Evolutionary conservation across 2,113 vertebrate species (phyloP).

Genomic region (Craseonycteris thonglongyai): DNA sequence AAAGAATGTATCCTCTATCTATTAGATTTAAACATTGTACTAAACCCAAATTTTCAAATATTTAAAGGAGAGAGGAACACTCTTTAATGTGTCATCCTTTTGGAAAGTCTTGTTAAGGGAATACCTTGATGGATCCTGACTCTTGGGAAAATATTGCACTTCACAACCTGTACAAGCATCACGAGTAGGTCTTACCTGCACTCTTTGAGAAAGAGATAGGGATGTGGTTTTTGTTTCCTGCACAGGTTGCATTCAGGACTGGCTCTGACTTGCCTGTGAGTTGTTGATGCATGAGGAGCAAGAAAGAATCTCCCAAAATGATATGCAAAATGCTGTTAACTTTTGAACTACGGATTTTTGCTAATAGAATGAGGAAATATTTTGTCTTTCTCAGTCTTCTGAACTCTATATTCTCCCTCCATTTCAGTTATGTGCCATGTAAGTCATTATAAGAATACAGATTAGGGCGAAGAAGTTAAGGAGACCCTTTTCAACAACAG

Average conservation of each 20-base stretch:
- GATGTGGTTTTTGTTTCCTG: neutral
- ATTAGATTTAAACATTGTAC: neutral
- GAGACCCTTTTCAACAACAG: neutral
- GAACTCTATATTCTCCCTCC: neutral
- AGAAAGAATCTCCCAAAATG: neutral
- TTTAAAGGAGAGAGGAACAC: neutral
- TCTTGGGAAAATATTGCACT: neutral
- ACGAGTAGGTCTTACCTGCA: rapidly evolving
- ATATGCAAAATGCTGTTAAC: neutral
- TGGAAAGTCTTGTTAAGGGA: neutral
- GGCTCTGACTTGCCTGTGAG: neutral
- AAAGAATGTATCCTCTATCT: neutral
- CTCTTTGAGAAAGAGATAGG: neutral
- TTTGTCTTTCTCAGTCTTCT: neutral
- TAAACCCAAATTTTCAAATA: neutral
- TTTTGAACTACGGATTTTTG: neutral
- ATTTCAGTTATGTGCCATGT: neutral
- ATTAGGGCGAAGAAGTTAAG: neutral
- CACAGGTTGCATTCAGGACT: neutral
- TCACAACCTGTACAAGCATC: neutral
- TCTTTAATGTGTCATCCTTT: neutral
- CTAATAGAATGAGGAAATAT: neutral
- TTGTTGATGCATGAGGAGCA: neutral
- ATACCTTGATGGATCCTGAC: neutral
- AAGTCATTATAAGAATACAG: neutral